Conservation (phyloP, 2,888 invertebrate species). For the Amphimallon solstitiale region DNA sequence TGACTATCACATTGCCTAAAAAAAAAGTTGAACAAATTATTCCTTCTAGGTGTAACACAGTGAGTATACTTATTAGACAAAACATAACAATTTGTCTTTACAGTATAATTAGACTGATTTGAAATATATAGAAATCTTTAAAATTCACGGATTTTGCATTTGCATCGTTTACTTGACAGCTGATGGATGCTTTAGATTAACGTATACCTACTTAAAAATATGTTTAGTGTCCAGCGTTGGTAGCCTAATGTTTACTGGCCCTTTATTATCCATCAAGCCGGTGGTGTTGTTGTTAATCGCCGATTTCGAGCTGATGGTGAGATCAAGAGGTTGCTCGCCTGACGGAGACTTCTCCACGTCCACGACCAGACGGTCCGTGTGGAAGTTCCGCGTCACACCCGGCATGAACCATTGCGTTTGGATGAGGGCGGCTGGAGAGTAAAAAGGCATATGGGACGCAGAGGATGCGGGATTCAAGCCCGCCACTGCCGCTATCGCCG, state of each 20-base stretch:
- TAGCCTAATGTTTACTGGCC: conserved; percentile 58
- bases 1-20: no score
- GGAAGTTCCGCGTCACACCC: conserved; percentile 66
- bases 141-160: no score
- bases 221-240: conserved; percentile 68
- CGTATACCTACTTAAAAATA: conserved; percentile 78
- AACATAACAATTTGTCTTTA: no score
- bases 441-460: conserved; percentile 58
- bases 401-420: conserved; percentile 62
- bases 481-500: conserved; percentile 72
- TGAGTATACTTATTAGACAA: no score
- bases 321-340: conserved; percentile 84
- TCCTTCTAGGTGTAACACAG: no score
- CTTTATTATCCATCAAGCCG: conserved; percentile 50
- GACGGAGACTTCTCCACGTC: conserved; percentile 55
- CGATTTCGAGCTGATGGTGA: conserved; percentile 78
- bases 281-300: conserved; percentile 63
- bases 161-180: no score
- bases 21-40: no score
- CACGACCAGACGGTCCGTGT: conserved; percentile 61
- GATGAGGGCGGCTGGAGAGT: conserved; percentile 56
- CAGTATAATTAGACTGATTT: no score
- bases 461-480: conserved; percentile 62
- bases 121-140: no score
- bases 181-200: conserved; percentile 60